Evolutionary conservation across 2,888 invertebrate genomes (phyloP).

Genomic region (Nesidiocoris tenuis): DNA sequence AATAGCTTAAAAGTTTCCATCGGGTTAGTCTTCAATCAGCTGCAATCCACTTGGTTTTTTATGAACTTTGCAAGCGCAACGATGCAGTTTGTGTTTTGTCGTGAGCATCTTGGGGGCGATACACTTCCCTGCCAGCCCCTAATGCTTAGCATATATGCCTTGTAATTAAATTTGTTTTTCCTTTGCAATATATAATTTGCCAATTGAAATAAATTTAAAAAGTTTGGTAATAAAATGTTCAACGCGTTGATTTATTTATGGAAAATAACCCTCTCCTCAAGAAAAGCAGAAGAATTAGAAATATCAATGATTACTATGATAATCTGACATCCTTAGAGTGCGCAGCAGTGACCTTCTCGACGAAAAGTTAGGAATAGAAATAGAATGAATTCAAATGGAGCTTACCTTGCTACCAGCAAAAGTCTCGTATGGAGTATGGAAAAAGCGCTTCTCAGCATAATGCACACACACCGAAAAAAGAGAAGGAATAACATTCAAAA

Average conservation of each 20-base stretch:
- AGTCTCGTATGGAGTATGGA: too few species aligned
- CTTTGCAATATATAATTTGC: constrained; percentile 51
- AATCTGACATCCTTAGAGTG: too few species aligned
- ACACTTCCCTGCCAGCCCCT: constrained; percentile 50
- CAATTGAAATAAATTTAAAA: constrained; percentile 51
- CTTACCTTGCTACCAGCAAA: too few species aligned
- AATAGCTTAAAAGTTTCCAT: constrained; percentile 49
- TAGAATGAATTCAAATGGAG: too few species aligned
- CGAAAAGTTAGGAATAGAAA: too few species aligned
- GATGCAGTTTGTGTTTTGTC: constrained; percentile 48
- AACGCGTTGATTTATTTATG: not conserved
- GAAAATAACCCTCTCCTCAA: too few species aligned
- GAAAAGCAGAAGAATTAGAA: too few species aligned
- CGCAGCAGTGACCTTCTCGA: too few species aligned
- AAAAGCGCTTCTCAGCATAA: too few species aligned
- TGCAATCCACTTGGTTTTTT: constrained; percentile 49
- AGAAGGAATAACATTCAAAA: too few species aligned
- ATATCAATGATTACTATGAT: too few species aligned
- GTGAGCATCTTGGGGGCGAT: constrained; percentile 45
- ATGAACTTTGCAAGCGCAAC: constrained; percentile 50
- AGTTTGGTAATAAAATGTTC: constrained; percentile 48
- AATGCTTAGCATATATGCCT: constrained; percentile 49
- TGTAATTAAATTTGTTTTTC: constrained; percentile 50
- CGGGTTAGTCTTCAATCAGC: constrained; percentile 49
- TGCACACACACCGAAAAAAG: too few species aligned